Evolutionary conservation across 1,140 invertebrate species (phyloP).

Genomic region (Cherax destructor): DNA sequence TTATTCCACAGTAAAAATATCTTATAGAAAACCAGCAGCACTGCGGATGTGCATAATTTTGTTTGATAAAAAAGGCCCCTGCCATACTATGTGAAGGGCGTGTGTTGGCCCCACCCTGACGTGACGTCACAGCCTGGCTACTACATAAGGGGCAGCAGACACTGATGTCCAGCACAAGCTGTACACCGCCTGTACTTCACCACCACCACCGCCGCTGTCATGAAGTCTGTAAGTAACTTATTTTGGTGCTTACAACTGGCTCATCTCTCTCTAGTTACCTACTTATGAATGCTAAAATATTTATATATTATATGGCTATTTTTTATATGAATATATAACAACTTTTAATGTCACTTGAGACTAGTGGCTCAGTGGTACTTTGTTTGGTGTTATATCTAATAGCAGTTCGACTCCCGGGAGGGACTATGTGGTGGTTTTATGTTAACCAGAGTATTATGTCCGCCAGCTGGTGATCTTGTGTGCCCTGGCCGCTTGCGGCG

Average conservation of each 20-base stretch:
- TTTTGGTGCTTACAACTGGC: background rate
- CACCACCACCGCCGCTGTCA: slow-evolving; percentile 14
- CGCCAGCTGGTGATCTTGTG: slow-evolving; percentile 48
- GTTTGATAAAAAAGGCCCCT: background rate
- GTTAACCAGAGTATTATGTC: background rate
- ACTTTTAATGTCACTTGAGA: background rate
- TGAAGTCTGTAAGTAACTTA: slow-evolving; percentile 56
- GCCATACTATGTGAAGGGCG: background rate
- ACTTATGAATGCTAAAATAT: too few species aligned
- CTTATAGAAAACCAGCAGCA: too few species aligned
- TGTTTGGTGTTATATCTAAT: background rate
- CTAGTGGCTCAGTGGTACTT: too few species aligned
- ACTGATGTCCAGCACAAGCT: slow-evolving; percentile 29
- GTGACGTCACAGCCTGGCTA: slow-evolving; percentile 23
- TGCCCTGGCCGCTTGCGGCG: slow-evolving; percentile 72
- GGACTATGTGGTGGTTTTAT: too few species aligned
- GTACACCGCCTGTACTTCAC: slow-evolving; percentile 26
- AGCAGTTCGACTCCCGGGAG: slow-evolving; percentile 9
- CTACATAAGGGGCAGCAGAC: slow-evolving; percentile 26
- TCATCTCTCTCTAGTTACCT: background rate
- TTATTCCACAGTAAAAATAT: too few species aligned
- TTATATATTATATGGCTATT: background rate
- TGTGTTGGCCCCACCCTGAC: slow-evolving; percentile 15
- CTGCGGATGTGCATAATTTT: too few species aligned
- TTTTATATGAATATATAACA: background rate